Base-by-base conservation (phyloP, 2,888 invertebrate species). In the Eubasilissa splendida region DNA sequence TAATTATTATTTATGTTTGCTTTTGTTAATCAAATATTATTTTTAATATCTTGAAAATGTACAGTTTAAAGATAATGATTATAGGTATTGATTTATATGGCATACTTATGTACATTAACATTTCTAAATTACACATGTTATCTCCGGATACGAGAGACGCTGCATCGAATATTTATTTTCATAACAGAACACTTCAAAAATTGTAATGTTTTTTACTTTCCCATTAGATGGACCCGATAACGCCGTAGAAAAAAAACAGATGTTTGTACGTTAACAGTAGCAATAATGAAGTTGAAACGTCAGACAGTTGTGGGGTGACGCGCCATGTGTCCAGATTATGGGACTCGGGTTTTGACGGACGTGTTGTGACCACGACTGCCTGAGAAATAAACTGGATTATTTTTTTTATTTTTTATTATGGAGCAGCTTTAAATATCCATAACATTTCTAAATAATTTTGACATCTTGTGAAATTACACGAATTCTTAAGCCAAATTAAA, bases 221-320 rank as follows among this genome's bases (percentile, higher is more conserved):
- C 70, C 70, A 54, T 70, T 70, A 11, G 70, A 70, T 70, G 53
- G 31, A n/a, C 10, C 12, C 54, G 70, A 70, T 70, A 70, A 70
- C 53, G n/a, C 70, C 31, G n/a, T 70, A 52, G 54, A 54, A 70
- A 70, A 52, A 53, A 22, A 70, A 53, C 70, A 70, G 70, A 70
- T 70, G 70, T 53, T 53, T 70, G 70, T 5, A 14, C 31, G 70
- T 70, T 70, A 70, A 70, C 70, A 70, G 70, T 70, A 70, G 70
- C 70, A 14, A 54, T 70, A 70, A 70, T 70, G 70, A 70, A 54
- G 70, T 14, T 22, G 50, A 52, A 11, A 50, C 68, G 68, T 14
- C 22, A 22, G 31, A 54, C 54, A 11, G 12, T n/a, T 1, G 33
- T 53, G 70, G 68, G 70, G 70, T 70, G 31, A 70, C 70, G 31